A percentile compares a stretch with the other conserved stretches of the same genome.
Evolutionary conservation across 2,113 vertebrate genomes (phyloP).

Genomic region (Oncorhynchus tshawytscha): DNA sequence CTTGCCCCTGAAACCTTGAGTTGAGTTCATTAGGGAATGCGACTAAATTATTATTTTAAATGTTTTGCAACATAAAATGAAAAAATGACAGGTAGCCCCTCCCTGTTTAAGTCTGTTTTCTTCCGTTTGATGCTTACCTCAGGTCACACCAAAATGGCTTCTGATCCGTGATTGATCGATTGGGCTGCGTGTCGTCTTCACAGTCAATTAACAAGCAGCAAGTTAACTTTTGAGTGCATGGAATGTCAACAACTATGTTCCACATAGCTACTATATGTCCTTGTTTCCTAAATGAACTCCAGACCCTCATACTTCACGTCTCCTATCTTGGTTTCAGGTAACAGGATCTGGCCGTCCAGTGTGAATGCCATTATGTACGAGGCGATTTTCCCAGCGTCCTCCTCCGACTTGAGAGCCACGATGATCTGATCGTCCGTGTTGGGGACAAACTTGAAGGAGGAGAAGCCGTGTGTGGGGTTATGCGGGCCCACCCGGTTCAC

Average conservation of each 20-base stretch:
- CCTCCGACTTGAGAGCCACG: conserved; percentile 91
- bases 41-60: neutral
- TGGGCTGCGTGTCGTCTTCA: conserved; percentile 8
- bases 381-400: conserved; percentile 80
- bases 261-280: neutral
- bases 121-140: neutral
- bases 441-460: conserved; percentile 94
- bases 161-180: neutral
- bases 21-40: conserved; percentile 19
- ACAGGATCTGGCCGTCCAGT: conserved; percentile 84
- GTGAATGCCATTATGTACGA: conserved; percentile 93
- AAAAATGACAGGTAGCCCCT: conserved; percentile 3
- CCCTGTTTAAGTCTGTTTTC: neutral
- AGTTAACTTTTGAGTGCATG: conserved; percentile 18
- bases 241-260: no score
- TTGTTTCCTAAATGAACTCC: conserved; percentile 83
- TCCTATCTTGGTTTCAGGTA: conserved; percentile 87
- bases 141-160: neutral
- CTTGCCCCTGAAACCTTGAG: neutral
- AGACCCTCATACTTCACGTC: conserved; percentile 91
- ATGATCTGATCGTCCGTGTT: conserved; percentile 87
- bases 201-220: conserved; percentile 32
- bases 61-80: no score
- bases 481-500: conserved; percentile 73
- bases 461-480: conserved; percentile 90